Conservation (phyloP, 2,888 invertebrate species). For the Choreutis nemorana region DNA sequence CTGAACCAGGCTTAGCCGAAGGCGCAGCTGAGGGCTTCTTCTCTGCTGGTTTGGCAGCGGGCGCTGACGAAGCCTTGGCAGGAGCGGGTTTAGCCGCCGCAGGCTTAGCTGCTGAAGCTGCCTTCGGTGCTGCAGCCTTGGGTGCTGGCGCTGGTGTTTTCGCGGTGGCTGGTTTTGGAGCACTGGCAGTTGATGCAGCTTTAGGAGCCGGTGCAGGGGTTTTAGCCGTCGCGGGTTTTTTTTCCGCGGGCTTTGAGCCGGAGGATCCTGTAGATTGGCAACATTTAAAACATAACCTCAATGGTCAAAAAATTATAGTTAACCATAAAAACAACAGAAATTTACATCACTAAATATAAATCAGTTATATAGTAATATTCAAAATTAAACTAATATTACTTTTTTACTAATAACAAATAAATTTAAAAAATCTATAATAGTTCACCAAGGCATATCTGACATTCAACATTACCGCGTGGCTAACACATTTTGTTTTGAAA, state of each 20-base stretch:
- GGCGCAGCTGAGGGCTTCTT: conserved; percentile 45
- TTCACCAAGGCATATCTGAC: background rate
- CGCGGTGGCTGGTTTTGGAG: conserved; percentile 40
- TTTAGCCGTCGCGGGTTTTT: conserved; percentile 47
- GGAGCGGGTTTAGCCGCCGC: conserved; percentile 24
- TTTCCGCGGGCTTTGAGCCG: conserved; percentile 54
- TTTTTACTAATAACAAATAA: background rate
- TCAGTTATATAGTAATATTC: conserved; percentile 1
- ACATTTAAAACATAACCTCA: conserved; percentile 1
- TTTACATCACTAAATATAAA: no score
- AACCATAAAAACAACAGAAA: no score
- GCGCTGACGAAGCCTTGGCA: conserved; percentile 34
- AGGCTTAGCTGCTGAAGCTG: conserved; percentile 31
- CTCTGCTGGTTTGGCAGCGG: conserved; percentile 51
- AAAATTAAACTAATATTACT: conserved; percentile 1
- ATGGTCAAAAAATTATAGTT: no score
- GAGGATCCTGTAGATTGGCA: conserved; percentile 26
- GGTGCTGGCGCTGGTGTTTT: conserved; percentile 53
- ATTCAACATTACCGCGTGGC: conserved; percentile 39
- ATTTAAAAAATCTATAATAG: background rate
- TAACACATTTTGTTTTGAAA: no score
- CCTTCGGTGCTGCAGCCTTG: conserved; percentile 57
- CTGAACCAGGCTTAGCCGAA: conserved; percentile 60
- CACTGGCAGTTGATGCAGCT: conserved; percentile 33
- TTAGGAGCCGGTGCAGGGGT: conserved; percentile 55